Conservation (phyloP, 1,140 invertebrate genomes). For the Amyelois transitella region DNA sequence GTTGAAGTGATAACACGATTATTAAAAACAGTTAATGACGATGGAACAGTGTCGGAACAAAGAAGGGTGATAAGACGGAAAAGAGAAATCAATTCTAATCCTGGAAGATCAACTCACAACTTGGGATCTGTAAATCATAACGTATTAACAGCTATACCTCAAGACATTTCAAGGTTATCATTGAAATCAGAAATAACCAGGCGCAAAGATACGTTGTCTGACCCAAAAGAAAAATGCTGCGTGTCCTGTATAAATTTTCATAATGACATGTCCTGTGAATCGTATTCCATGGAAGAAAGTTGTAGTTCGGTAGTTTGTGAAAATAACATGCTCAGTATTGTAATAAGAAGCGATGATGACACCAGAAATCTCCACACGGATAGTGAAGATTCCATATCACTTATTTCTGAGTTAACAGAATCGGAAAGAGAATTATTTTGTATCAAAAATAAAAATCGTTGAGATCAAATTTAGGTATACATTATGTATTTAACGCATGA, state of each 20-base stretch:
- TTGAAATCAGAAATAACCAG: not conserved
- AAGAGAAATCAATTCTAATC: constrained; percentile 17
- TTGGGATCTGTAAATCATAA: not conserved
- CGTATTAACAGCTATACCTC: not conserved
- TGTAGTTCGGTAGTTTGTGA: not conserved
- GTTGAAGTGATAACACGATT: constrained; percentile 41
- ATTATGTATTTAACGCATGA: not conserved
- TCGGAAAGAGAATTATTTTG: not conserved
- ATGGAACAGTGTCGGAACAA: constrained; percentile 38
- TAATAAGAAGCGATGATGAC: not conserved
- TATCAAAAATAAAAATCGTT: not conserved
- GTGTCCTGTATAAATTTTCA: not conserved
- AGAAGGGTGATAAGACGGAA: constrained; percentile 39
- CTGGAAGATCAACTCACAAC: constrained; percentile 17
- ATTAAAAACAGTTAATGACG: constrained; percentile 31
- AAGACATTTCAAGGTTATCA: not conserved
- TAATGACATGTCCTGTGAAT: not conserved
- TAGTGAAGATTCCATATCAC: not conserved
- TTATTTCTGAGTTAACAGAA: not conserved
- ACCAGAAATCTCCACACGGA: not conserved
- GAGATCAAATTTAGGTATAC: too few species aligned
- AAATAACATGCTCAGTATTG: not conserved
- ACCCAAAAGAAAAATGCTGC: not conserved
- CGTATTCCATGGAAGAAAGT: not conserved
- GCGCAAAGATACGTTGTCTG: not conserved